These are phyloP conservation scores for Diadromus collaris DNA, from an alignment of 2,888 invertebrate genomes.

Conservation along the genomic window DNA sequence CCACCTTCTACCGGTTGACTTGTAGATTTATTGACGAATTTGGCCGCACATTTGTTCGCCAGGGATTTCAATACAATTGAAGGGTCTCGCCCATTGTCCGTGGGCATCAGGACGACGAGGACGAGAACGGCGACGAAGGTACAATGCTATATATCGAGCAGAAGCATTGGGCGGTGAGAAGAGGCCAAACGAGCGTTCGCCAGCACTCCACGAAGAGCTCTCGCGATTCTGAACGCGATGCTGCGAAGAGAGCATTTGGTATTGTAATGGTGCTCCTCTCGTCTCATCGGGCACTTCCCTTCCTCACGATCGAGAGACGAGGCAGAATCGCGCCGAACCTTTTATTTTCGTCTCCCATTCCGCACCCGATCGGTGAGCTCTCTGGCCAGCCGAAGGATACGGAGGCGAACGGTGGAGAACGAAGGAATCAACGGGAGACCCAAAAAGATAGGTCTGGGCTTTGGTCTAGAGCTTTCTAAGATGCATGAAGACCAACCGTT, in stretches of 20 bases:
- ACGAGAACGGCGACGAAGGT: neutral
- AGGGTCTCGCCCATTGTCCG: conserved; percentile 73
- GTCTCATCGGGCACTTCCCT: conserved; percentile 59
- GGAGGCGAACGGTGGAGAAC: conserved; percentile 21
- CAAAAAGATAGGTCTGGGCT: conserved; percentile 21
- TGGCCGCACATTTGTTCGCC: conserved; percentile 75
- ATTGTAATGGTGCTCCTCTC: conserved; percentile 72
- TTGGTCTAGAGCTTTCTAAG: conserved; percentile 40
- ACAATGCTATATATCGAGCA: conserved; percentile 50
- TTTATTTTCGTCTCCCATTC: conserved; percentile 17
- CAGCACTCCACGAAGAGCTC: conserved; percentile 31
- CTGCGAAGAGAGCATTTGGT: conserved; percentile 69
- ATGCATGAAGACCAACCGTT: conserved; percentile 37
- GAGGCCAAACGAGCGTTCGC: conserved; percentile 23
- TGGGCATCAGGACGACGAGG: conserved; percentile 58
- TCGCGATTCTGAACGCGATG: conserved; percentile 29
- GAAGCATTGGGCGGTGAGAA: conserved; percentile 54
- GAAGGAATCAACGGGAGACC: neutral
- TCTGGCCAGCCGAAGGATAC: conserved; percentile 15
- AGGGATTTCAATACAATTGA: conserved; percentile 77
- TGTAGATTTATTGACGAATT: conserved; percentile 78
- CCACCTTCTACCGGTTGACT: conserved; percentile 67
- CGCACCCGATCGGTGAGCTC: conserved; percentile 14
- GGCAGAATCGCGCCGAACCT: conserved; percentile 39
- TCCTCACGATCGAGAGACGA: conserved; percentile 20